phyloP scores from a whole-genome alignment of 2,797 vertebrate genomes.

The Apogon hyalosoma region DNA sequence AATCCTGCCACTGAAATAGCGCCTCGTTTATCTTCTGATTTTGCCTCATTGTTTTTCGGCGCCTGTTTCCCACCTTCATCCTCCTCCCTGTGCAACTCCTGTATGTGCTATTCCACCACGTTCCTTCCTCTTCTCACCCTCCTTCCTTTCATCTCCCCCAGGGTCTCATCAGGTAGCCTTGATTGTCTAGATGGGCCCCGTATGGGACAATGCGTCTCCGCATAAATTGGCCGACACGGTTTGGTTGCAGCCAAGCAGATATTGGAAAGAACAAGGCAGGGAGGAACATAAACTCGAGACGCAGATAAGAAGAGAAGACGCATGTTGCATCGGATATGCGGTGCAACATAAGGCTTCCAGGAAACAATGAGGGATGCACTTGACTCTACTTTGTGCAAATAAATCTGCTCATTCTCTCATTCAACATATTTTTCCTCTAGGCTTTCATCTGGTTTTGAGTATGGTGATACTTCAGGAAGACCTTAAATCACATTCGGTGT shows the following conservation, averaged over 20 bases:
- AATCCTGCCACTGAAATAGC: slow-evolving; percentile 87
- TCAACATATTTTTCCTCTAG: slow-evolving; percentile 33
- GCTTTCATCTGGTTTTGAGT: slow-evolving; percentile 45
- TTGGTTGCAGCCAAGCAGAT: slow-evolving; percentile 55
- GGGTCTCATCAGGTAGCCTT: slow-evolving; percentile 79
- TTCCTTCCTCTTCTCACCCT: slow-evolving; percentile 39
- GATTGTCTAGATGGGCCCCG: slow-evolving; percentile 70
- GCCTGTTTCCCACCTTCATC: slow-evolving; percentile 64
- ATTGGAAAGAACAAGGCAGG: slow-evolving; percentile 55
- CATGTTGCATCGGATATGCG: slow-evolving; percentile 35
- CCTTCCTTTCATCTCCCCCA: slow-evolving; percentile 53
- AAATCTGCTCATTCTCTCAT: slow-evolving; percentile 56
- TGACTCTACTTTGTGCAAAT: slow-evolving; percentile 58
- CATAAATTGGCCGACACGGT: slow-evolving; percentile 68
- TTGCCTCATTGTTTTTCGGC: slow-evolving; percentile 83
- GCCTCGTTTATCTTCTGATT: slow-evolving; percentile 87
- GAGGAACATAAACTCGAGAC: slow-evolving; percentile 45
- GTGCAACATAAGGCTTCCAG: slow-evolving; percentile 52
- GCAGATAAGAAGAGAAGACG: slow-evolving; percentile 55
- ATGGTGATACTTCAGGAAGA: slow-evolving; percentile 34
- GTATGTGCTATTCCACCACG: slow-evolving; percentile 30
- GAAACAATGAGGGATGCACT: slow-evolving; percentile 64
- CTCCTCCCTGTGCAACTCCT: slow-evolving; percentile 48
- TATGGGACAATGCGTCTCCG: slow-evolving; percentile 61
- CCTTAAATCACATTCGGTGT: slow-evolving; percentile 43